Conservation (phyloP, 2,113 vertebrate genomes). For the Acrocephalus kingi region DNA sequence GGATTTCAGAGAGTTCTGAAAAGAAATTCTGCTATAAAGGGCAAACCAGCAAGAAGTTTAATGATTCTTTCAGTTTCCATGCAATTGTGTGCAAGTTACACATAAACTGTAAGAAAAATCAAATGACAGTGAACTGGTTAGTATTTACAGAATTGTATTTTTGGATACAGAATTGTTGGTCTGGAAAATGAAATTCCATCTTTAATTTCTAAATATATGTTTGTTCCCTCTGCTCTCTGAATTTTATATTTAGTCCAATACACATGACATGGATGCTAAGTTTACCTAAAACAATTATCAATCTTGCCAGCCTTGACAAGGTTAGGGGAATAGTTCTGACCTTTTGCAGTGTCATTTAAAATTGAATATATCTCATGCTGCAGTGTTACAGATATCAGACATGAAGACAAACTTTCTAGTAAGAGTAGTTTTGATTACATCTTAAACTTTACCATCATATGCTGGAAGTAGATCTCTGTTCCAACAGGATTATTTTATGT, state of each 20-base stretch:
- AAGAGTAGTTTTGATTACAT: not conserved
- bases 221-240: not conserved
- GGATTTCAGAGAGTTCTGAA: not conserved
- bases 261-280: slow-evolving; percentile 30
- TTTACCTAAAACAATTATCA: slow-evolving; percentile 52
- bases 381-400: not conserved
- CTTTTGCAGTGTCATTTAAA: slow-evolving; percentile 20
- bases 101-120: not conserved
- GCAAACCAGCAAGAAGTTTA: not conserved
- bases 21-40: not conserved
- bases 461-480: not conserved
- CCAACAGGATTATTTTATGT: not conserved
- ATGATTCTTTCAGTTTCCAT: not conserved
- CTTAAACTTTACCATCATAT: rapidly evolving
- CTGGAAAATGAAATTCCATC: slow-evolving; percentile 46
- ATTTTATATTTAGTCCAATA: slow-evolving; percentile 51
- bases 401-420: not conserved
- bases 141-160: not conserved
- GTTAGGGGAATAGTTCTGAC: slow-evolving; percentile 35
- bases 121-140: slow-evolving; percentile 5
- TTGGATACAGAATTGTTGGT: not conserved
- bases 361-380: not conserved
- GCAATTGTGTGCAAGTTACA: not conserved
- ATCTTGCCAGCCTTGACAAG: slow-evolving; percentile 22
- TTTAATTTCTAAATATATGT: slow-evolving; percentile 46